Conservation (phyloP, 2,888 invertebrate species). For the Sphaerophoria rueppellii region DNA sequence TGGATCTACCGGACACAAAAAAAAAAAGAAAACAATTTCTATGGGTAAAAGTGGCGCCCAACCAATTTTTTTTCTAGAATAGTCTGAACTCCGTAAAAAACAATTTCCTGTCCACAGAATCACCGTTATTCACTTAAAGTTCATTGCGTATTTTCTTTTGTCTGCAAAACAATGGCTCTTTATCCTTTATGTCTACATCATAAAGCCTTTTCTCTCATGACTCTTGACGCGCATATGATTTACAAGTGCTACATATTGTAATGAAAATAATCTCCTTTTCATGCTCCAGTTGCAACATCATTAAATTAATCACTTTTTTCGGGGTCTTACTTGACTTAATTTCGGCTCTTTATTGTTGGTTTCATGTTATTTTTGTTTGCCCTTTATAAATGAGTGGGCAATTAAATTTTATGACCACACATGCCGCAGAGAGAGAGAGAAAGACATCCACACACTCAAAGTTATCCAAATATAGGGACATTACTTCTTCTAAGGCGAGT, state of each 20-base stretch:
- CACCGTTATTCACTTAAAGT: too few relatives aligned
- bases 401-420: conserved; percentile 59
- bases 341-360: conserved; percentile 29
- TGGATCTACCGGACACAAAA: too few relatives aligned
- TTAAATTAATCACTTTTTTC: conserved; percentile 69
- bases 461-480: conserved; percentile 13
- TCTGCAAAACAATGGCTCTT: too few relatives aligned
- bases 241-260: conserved; percentile 31
- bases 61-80: too few relatives aligned
- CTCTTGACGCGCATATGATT: conserved; percentile 36
- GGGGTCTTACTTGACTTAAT: conserved; percentile 60
- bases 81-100: too few relatives aligned
- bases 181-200: not conserved
- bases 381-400: conserved; percentile 65
- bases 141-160: too few relatives aligned
- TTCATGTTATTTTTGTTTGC: not conserved
- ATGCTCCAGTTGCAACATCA: conserved; percentile 68
- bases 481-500: not conserved
- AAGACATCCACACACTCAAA: not conserved
- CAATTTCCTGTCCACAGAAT: too few relatives aligned
- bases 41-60: too few relatives aligned
- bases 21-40: too few relatives aligned
- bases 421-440: conserved; percentile 5
- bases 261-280: conserved; percentile 64
- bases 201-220: not conserved